Percentiles rank a stretch among this genome's conserved stretches.
Conservation (phyloP, 2,797 vertebrate genomes). For the Rhincodon typus region DNA sequence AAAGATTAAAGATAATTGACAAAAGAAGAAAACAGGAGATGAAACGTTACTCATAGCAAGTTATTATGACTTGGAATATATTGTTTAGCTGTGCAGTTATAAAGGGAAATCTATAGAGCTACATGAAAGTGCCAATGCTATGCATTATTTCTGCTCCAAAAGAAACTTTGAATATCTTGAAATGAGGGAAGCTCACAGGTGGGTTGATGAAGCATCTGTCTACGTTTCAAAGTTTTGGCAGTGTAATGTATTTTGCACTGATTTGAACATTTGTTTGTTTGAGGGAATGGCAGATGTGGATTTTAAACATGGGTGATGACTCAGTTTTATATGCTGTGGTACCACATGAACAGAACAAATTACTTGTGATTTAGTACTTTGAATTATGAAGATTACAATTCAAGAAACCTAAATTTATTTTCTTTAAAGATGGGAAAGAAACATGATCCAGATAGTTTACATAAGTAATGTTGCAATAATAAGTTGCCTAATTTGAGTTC, state of each 20-base stretch:
- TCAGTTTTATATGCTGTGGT: not conserved
- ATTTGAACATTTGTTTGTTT: not conserved
- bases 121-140: not conserved
- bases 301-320: not conserved
- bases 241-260: not conserved
- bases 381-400: not conserved
- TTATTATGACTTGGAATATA: too few species aligned
- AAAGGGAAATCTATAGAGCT: not conserved
- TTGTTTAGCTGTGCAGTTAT: not conserved
- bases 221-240: not conserved
- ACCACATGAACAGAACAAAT: not conserved
- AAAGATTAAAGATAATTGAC: not conserved
- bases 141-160: not conserved
- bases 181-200: not conserved
- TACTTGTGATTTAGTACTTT: not conserved
- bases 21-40: too few species aligned
- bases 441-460: not conserved
- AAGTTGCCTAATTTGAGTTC: not conserved
- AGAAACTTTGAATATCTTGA: conserved; percentile 2
- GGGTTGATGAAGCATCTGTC: not conserved
- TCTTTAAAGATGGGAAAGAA: not conserved
- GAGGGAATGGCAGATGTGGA: not conserved
- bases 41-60: too few species aligned
- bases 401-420: not conserved
- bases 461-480: not conserved